Evolutionary conservation across 2,888 invertebrate species (phyloP).

Genomic region (Morpho helenor): DNA sequence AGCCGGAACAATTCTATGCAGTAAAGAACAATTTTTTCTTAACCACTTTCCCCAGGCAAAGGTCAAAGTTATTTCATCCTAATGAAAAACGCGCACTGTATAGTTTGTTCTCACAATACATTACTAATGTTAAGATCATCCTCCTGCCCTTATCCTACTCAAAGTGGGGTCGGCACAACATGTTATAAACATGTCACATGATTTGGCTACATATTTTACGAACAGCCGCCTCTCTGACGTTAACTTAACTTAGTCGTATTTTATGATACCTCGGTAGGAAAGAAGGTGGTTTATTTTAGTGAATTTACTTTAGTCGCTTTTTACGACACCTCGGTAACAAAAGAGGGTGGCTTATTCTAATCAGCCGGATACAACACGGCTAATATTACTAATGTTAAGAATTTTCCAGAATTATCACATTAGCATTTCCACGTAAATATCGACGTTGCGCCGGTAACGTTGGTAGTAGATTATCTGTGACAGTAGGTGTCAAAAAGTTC

Average conservation of each 20-base stretch:
- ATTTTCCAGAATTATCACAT: conserved; percentile 14
- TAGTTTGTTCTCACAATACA: neutral
- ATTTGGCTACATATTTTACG: too few relatives aligned
- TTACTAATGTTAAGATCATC: neutral
- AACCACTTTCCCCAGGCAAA: conserved; percentile 11
- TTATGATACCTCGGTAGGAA: too few relatives aligned
- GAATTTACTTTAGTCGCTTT: too few relatives aligned
- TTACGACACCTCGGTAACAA: too few relatives aligned
- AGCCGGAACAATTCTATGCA: conserved; percentile 24
- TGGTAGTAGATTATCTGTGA: conserved; percentile 3
- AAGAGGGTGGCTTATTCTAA: too few relatives aligned
- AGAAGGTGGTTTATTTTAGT: too few relatives aligned
- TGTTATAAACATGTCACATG: too few relatives aligned
- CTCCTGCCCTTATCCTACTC: too few relatives aligned
- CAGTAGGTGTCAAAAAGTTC: conserved; percentile 5
- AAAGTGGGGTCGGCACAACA: too few relatives aligned
- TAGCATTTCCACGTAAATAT: conserved; percentile 3
- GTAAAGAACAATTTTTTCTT: conserved; percentile 8
- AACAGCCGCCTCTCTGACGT: too few relatives aligned
- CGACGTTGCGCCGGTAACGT: conserved; percentile 10
- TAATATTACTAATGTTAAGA: neutral
- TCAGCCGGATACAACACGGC: too few relatives aligned
- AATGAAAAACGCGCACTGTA: neutral
- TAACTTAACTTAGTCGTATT: too few relatives aligned
- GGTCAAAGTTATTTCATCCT: neutral